Conservation (phyloP, 2,797 vertebrate genomes). For the Sylvia borin region DNA sequence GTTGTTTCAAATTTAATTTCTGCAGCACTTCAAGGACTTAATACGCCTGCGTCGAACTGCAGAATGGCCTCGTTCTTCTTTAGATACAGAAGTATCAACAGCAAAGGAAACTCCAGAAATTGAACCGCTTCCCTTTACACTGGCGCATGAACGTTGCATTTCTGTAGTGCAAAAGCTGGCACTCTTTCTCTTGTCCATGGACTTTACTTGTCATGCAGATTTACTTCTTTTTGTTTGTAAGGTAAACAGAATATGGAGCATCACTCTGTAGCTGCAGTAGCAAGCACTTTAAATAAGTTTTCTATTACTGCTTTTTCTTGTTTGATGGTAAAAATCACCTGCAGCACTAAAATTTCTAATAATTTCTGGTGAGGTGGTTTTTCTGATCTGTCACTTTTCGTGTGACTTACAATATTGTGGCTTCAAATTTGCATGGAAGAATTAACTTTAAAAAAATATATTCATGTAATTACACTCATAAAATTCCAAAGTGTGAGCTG, state of each 20-base stretch:
- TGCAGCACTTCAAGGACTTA: slow-evolving; percentile 97
- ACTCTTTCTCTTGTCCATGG: slow-evolving; percentile 98
- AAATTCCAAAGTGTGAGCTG: background rate
- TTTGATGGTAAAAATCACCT: background rate
- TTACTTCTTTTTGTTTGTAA: slow-evolving; percentile 98
- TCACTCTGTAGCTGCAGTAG: background rate
- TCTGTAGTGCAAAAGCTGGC: slow-evolving; percentile 96
- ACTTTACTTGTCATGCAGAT: slow-evolving; percentile 98
- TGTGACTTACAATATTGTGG: background rate
- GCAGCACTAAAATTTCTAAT: background rate
- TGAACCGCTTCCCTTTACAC: slow-evolving; percentile 94
- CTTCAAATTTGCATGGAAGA: background rate
- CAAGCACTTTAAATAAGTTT: background rate
- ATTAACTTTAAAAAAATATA: background rate
- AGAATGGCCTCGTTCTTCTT: slow-evolving; percentile 94
- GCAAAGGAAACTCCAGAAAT: slow-evolving; percentile 93
- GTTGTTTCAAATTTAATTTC: slow-evolving; percentile 13
- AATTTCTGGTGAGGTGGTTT: background rate
- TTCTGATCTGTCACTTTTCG: background rate
- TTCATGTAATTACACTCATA: background rate
- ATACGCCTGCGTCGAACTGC: slow-evolving; percentile 95
- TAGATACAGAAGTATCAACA: slow-evolving; percentile 91
- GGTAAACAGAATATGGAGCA: slow-evolving; percentile 73
- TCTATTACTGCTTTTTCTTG: background rate
- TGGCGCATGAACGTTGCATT: slow-evolving; percentile 97